These are phyloP conservation scores for Antidorcas marsupialis DNA, from an alignment of 2,113 vertebrate genomes.

Conservation along the genomic window DNA sequence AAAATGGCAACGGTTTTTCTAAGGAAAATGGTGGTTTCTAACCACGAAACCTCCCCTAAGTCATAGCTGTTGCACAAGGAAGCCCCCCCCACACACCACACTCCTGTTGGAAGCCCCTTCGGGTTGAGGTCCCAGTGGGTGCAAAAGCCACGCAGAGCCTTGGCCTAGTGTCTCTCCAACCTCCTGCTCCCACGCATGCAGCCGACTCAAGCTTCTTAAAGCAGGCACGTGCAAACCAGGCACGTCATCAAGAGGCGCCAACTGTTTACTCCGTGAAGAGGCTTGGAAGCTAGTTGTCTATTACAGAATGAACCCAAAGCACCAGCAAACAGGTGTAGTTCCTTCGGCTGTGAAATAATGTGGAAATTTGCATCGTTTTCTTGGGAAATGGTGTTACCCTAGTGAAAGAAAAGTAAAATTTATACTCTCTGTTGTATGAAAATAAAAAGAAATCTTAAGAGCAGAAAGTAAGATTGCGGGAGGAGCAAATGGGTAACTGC, in stretches of 20 bases:
- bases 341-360: background rate
- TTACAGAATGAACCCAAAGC: background rate
- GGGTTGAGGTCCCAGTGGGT: accelerated
- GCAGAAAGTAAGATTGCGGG: background rate
- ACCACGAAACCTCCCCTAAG: conserved; percentile 70
- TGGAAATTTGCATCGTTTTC: background rate
- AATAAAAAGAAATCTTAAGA: background rate
- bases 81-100: conserved; percentile 4
- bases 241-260: conserved; percentile 80
- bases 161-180: conserved; percentile 27
- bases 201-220: conserved; percentile 82
- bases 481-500: background rate
- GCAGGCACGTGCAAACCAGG: conserved; percentile 79
- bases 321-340: background rate
- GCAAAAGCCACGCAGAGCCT: background rate
- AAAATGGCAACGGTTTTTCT: conserved; percentile 78
- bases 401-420: background rate
- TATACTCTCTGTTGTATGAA: background rate
- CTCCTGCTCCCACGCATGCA: conserved; percentile 52
- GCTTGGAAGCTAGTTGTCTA: background rate
- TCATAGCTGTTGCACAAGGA: conserved; percentile 42
- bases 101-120: conserved; percentile 20
- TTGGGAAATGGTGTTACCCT: background rate
- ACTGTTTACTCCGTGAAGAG: conserved; percentile 84
- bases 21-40: conserved; percentile 62